Conservation (phyloP, 2,888 invertebrate genomes). For the Mythimna lalbum region DNA sequence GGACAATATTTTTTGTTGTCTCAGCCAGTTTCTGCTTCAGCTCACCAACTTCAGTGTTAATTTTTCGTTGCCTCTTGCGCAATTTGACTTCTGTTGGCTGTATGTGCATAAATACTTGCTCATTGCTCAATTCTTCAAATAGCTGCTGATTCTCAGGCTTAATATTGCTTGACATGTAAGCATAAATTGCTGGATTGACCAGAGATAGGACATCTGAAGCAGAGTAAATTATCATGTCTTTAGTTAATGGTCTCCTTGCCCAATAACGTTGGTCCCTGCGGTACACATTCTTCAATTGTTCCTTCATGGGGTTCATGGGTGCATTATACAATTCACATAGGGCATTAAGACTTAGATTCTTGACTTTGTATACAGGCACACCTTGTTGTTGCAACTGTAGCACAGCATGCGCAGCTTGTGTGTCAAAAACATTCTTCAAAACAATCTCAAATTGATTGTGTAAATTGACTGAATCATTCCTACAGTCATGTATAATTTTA, state of each 20-base stretch:
- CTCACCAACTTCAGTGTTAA: slow-evolving; percentile 97
- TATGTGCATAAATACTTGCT: slow-evolving; percentile 96
- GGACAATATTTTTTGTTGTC: slow-evolving; percentile 95
- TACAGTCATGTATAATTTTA: slow-evolving; percentile 98
- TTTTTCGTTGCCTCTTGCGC: slow-evolving; percentile 97
- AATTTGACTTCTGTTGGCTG: slow-evolving; percentile 96
- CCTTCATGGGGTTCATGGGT: slow-evolving; percentile 97
- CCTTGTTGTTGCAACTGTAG: slow-evolving; percentile 97
- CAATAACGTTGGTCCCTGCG: slow-evolving; percentile 96
- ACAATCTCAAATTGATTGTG: slow-evolving; percentile 96
- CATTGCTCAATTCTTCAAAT: slow-evolving; percentile 96
- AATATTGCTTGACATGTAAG: slow-evolving; percentile 92
- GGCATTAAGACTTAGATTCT: slow-evolving; percentile 97
- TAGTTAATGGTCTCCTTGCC: slow-evolving; percentile 96
- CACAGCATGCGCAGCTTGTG: slow-evolving; percentile 98
- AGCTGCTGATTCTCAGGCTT: slow-evolving; percentile 93
- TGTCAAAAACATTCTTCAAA: slow-evolving; percentile 96
- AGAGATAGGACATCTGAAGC: slow-evolving; percentile 97
- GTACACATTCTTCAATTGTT: slow-evolving; percentile 96
- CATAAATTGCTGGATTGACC: slow-evolving; percentile 96
- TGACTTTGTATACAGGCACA: slow-evolving; percentile 98
- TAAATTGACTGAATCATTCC: slow-evolving; percentile 97
- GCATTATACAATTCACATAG: slow-evolving; percentile 97
- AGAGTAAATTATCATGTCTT: slow-evolving; percentile 97
- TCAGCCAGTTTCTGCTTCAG: slow-evolving; percentile 95